These are phyloP conservation scores for Scaptodrosophila latifasciaeformis DNA, from an alignment of 2,888 invertebrate species.

Conservation along the genomic window DNA sequence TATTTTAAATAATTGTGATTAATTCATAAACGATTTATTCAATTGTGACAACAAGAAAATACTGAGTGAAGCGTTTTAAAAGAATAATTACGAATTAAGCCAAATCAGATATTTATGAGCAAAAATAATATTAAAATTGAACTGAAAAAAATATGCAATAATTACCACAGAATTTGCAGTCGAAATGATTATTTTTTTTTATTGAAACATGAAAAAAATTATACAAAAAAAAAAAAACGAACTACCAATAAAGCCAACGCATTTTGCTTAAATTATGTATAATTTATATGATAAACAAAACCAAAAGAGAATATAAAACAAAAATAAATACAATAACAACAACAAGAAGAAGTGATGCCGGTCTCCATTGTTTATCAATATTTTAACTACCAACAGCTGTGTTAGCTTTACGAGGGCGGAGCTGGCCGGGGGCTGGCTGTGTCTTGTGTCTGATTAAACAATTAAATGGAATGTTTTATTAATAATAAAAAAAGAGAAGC, in stretches of 20 bases:
- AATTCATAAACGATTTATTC: neutral
- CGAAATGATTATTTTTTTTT: constrained; percentile 26
- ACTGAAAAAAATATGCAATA: constrained; percentile 15
- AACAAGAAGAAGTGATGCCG: too few species aligned
- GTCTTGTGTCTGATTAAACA: constrained; percentile 43
- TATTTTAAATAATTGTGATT: neutral
- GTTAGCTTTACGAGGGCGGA: neutral
- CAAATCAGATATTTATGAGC: constrained; percentile 51
- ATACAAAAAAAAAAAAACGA: neutral
- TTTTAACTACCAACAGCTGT: constrained; percentile 16
- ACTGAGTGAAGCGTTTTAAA: too few species aligned
- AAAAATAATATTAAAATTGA: constrained; percentile 10
- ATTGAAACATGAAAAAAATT: constrained; percentile 27
- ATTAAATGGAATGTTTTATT: constrained; percentile 36
- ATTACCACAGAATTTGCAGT: constrained; percentile 20
- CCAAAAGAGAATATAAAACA: neutral
- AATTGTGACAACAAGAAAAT: too few species aligned
- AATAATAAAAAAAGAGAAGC: too few species aligned
- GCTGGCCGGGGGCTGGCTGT: constrained; percentile 3
- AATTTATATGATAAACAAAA: constrained; percentile 1
- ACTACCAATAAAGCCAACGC: constrained; percentile 10
- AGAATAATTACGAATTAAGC: constrained; percentile 29
- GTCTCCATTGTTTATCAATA: constrained; percentile 6
- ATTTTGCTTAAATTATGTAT: constrained; percentile 24
- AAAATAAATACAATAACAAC: neutral